These are phyloP conservation scores for Pyrgus malvae DNA, from an alignment of 2,888 invertebrate species.

Conservation along the genomic window DNA sequence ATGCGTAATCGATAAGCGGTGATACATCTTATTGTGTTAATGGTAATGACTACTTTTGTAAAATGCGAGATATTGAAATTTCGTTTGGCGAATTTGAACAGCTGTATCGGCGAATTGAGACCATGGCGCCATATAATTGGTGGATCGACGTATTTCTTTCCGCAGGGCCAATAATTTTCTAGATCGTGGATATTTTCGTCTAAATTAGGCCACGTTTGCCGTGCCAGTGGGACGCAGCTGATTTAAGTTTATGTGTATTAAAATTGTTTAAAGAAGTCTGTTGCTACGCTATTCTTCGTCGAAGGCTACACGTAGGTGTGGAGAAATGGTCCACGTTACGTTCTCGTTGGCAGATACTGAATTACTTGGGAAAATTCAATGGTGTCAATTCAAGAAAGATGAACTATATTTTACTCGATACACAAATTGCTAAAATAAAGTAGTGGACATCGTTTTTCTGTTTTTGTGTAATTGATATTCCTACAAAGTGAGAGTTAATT, in stretches of 20 bases:
- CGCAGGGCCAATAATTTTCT: constrained; percentile 19
- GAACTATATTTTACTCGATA: too few species aligned
- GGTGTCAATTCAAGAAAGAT: too few species aligned
- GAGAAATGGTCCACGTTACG: constrained; percentile 6
- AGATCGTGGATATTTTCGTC: constrained; percentile 41
- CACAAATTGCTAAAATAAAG: too few species aligned
- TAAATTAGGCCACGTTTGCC: constrained; percentile 46
- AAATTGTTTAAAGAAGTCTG: constrained; percentile 24
- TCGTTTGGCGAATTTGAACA: constrained; percentile 58
- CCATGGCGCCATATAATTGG: neutral
- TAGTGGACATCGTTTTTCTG: too few species aligned
- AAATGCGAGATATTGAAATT: constrained; percentile 38
- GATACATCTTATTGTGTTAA: constrained; percentile 44
- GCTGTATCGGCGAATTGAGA: constrained; percentile 38
- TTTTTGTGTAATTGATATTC: too few species aligned
- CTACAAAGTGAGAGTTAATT: too few species aligned
- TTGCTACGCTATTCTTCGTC: constrained; percentile 33
- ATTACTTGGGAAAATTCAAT: neutral
- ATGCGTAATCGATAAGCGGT: constrained; percentile 41
- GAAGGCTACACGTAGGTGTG: constrained; percentile 32
- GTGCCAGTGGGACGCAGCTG: constrained; percentile 51
- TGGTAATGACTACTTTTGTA: constrained; percentile 44
- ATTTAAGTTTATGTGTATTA: constrained; percentile 44
- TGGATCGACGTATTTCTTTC: neutral
- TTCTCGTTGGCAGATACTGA: neutral